Evolutionary conservation across 1,140 invertebrate genomes (phyloP), one percentile per base, ranked within the genome.

Genomic region (Papilio polytes): DNA sequence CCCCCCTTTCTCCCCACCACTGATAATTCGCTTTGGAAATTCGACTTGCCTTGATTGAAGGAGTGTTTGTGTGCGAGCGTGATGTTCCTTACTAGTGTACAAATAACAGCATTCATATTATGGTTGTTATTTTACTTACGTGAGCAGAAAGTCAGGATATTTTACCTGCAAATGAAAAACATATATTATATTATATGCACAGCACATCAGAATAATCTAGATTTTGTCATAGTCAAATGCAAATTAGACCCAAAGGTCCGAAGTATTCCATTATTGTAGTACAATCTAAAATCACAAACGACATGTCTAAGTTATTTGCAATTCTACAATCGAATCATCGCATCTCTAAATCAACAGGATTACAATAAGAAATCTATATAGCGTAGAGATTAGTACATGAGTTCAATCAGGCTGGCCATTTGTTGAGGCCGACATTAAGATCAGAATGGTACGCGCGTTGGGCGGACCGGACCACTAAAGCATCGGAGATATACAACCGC

Each of bases 1-100:
- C 96, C 96, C 96, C 94, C 93, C 90, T 85, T 85, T 84, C 36
- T 12, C 88, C 88, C 83, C 89, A 85, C 85, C 86, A 88, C 87
- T 91, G 89, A 92, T 93, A 93, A 93, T 92, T 94, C 91, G 90
- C 91, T 90, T 92, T 90, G 89, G 88, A 91, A 93, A 92, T 93
- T 91, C 88, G 92, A 90, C 89, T 92, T 90, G 88, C 85, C 88
- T 88, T 90, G 89, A 91, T 91, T 92, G 90, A 89, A 89, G 90
- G 89, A 84, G 84, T 82, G 83, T 84, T 86, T 89, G 84, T 86
- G 88, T 87, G 85, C 86, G 80, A 84, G 81, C 81, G 85, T 87
- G 82, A 84, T 84, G 82, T 87, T 88, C 86, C 80, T 84, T 88
- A 87, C 90, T 90, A 91, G 88, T 87, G 84, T 85, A 85, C 48